These are phyloP conservation scores for Istiophorus platypterus DNA, from an alignment of 2,113 vertebrate genomes.

Conservation along the genomic window DNA sequence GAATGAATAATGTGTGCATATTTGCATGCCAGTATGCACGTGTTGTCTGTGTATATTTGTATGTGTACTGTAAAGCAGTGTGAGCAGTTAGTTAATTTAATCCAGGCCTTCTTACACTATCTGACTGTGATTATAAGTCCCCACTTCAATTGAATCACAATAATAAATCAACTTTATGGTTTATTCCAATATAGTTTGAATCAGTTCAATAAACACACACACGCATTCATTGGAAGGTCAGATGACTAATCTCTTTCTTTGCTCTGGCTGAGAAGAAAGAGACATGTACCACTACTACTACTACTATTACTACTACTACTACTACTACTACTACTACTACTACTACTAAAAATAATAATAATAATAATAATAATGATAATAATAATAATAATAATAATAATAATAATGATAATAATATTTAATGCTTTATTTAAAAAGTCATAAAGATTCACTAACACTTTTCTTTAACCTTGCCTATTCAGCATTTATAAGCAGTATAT, in stretches of 20 bases:
- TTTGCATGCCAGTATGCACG: not conserved
- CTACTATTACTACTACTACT: too few relatives aligned
- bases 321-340: too few relatives aligned
- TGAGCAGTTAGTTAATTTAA: conserved; percentile 60
- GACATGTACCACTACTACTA: not conserved
- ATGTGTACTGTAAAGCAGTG: conserved; percentile 41
- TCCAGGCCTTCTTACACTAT: conserved; percentile 40
- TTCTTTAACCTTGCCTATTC: too few relatives aligned
- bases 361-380: not conserved
- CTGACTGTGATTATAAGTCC: conserved; percentile 47
- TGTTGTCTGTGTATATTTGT: conserved; percentile 24
- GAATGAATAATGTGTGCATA: conserved; percentile 28
- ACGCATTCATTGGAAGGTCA: conserved; percentile 51
- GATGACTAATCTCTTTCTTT: conserved; percentile 35
- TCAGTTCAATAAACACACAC: conserved; percentile 40
- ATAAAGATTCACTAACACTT: too few relatives aligned
- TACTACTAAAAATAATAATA: not conserved
- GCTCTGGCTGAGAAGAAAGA: not conserved
- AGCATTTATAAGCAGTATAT: too few relatives aligned
- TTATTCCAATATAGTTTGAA: conserved; percentile 29
- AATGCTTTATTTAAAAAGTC: too few relatives aligned
- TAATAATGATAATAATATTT: too few relatives aligned
- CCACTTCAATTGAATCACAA: conserved; percentile 38
- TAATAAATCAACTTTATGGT: conserved; percentile 62
- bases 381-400: too few relatives aligned